These are phyloP conservation scores for Cepaea hortensis DNA, from an alignment of 2,888 invertebrate species.

Conservation along the genomic window DNA sequence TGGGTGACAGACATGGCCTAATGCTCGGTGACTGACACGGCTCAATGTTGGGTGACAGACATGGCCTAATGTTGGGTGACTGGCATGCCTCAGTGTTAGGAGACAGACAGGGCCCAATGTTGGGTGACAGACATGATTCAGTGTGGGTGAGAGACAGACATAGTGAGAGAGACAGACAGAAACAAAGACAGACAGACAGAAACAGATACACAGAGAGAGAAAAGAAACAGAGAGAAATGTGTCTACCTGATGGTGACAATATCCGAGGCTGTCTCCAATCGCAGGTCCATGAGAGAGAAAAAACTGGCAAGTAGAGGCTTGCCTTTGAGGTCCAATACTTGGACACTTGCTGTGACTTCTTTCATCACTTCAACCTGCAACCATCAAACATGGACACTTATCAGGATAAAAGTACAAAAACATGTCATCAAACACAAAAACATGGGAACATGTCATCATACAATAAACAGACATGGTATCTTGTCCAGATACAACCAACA, in stretches of 20 bases:
- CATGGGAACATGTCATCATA: too few species aligned
- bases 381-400: not conserved
- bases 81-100: not conserved
- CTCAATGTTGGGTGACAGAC: conserved; percentile 57
- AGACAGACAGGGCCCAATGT: not conserved
- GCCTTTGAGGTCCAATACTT: conserved; percentile 74
- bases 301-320: conserved; percentile 73
- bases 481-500: too few species aligned
- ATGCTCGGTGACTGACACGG: not conserved
- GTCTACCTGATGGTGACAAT: conserved; percentile 75
- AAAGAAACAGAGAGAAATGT: not conserved
- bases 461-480: too few species aligned
- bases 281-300: conserved; percentile 76
- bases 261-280: conserved; percentile 70
- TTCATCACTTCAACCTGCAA: conserved; percentile 75
- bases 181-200: too few species aligned
- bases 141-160: too few species aligned
- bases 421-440: too few species aligned
- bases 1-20: conserved; percentile 54
- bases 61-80: conserved; percentile 57
- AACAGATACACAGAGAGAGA: not conserved
- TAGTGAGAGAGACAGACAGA: too few species aligned
- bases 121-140: too few species aligned
- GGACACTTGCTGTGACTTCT: conserved; percentile 73
- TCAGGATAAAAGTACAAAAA: too few species aligned